Evolutionary conservation across 2,888 invertebrate species (phyloP).

Genomic region (Cataglyphis altisquamis): DNA sequence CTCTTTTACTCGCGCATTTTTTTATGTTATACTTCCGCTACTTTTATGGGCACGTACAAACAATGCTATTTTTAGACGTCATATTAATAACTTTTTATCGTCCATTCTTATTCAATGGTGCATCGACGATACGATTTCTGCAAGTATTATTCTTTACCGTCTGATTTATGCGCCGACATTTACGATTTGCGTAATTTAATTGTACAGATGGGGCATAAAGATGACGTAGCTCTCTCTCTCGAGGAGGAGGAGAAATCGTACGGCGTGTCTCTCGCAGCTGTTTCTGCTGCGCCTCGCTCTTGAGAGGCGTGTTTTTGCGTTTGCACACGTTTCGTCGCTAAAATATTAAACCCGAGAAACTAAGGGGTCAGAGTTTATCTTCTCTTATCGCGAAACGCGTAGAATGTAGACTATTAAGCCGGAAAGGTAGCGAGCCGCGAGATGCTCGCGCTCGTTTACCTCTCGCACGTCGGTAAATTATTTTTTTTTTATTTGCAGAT

Average conservation of each 20-base stretch:
- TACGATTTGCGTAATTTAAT: constrained; percentile 81
- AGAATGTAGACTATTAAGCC: constrained; percentile 40
- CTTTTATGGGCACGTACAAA: not conserved
- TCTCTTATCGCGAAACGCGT: constrained; percentile 45
- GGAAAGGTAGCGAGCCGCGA: constrained; percentile 13
- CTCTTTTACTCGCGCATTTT: not conserved
- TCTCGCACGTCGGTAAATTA: constrained; percentile 45
- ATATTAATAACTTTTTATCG: not conserved
- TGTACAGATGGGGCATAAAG: constrained; percentile 78
- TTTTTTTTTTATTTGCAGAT: constrained; percentile 55
- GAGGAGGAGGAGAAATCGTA: constrained; percentile 39
- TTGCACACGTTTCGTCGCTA: constrained; percentile 48
- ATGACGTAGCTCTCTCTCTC: constrained; percentile 55
- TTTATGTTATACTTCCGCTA: not conserved
- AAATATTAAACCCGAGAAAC: constrained; percentile 45
- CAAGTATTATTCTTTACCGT: constrained; percentile 11
- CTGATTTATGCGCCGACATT: constrained; percentile 78
- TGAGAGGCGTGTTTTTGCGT: constrained; percentile 34
- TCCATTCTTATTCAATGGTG: not conserved
- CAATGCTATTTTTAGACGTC: not conserved
- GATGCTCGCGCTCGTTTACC: constrained; percentile 34
- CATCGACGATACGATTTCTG: constrained; percentile 14
- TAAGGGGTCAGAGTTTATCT: constrained; percentile 52
- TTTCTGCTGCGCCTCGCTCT: not conserved
- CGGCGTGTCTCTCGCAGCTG: constrained; percentile 41